A percentile compares a stretch with the other conserved stretches of the same genome.
These are phyloP conservation scores for Tylochromis polylepis DNA, from an alignment of 2,113 vertebrate genomes.

Conservation along the genomic window DNA sequence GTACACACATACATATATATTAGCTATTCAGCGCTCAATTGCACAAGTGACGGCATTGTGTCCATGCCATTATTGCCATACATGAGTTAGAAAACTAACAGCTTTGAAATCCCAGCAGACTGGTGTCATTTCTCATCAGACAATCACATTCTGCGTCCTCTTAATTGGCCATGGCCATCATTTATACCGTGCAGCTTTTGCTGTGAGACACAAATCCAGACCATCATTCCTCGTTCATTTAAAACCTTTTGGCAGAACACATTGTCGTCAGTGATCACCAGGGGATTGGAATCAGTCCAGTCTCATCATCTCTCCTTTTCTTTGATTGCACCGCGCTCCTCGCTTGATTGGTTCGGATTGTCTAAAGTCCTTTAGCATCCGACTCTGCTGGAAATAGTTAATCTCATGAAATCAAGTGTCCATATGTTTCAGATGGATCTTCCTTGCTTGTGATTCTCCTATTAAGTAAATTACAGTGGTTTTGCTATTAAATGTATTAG, in stretches of 20 bases:
- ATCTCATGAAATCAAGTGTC: conserved; percentile 36
- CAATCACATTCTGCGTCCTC: not conserved
- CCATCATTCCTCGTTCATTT: conserved; percentile 22
- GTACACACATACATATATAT: not conserved
- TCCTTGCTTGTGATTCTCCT: not conserved
- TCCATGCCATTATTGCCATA: not conserved
- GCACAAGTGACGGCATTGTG: not conserved
- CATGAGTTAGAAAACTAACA: not conserved
- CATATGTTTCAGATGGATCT: conserved; percentile 27
- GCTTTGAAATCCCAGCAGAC: not conserved
- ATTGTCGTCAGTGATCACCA: conserved; percentile 50
- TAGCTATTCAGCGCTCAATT: not conserved
- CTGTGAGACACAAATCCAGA: not conserved
- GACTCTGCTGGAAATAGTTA: conserved; percentile 19
- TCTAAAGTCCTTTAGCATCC: conserved; percentile 6
- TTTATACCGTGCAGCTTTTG: not conserved
- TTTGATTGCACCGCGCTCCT: conserved; percentile 40
- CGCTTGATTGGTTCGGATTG: conserved; percentile 45
- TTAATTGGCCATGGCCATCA: conserved; percentile 3
- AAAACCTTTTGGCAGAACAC: conserved; percentile 35
- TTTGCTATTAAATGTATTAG: not conserved
- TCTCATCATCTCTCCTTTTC: conserved; percentile 41
- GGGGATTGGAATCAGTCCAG: conserved; percentile 53
- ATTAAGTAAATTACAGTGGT: conserved; percentile 1
- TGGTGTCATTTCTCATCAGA: not conserved